Percentiles rank a stretch among this genome's conserved stretches.
Evolutionary conservation across 2,113 vertebrate species (phyloP).

Genomic region (Scalopus aquaticus): DNA sequence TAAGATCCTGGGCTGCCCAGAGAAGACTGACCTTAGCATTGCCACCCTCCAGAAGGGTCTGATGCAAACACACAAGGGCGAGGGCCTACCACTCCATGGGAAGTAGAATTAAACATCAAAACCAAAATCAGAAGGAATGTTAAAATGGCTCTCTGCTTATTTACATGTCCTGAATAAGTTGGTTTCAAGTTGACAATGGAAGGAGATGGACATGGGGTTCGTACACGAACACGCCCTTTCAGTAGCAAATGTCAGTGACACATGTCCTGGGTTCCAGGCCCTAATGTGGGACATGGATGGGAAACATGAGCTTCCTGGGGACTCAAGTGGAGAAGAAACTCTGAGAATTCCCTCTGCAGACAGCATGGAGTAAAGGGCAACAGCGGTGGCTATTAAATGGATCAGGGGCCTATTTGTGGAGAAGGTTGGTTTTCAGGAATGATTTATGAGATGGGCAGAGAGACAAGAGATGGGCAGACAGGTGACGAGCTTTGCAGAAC

Average conservation of each 20-base stretch:
- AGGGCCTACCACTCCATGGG: not conserved
- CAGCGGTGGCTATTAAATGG: no score
- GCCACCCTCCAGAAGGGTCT: not conserved
- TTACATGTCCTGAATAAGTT: not conserved
- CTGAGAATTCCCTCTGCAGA: not conserved
- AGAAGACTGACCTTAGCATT: not conserved
- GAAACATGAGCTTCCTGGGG: no score
- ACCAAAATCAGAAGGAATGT: not conserved
- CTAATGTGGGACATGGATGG: not conserved
- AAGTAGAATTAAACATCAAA: not conserved
- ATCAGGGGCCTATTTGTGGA: not conserved
- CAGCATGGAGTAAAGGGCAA: not conserved
- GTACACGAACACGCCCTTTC: fast-evolving
- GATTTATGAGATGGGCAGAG: not conserved
- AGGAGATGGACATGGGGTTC: not conserved
- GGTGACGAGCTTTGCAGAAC: not conserved
- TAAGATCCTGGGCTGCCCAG: not conserved
- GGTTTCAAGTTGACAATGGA: not conserved
- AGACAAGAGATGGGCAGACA: not conserved
- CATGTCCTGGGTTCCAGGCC: fast-evolving
- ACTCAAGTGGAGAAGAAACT: not conserved
- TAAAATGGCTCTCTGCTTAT: not conserved
- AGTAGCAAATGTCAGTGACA: no score
- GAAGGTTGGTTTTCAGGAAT: not conserved
- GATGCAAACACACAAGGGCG: not conserved